Base-by-base conservation (phyloP, 2,888 invertebrate genomes). In the Limnephilus marmoratus region DNA sequence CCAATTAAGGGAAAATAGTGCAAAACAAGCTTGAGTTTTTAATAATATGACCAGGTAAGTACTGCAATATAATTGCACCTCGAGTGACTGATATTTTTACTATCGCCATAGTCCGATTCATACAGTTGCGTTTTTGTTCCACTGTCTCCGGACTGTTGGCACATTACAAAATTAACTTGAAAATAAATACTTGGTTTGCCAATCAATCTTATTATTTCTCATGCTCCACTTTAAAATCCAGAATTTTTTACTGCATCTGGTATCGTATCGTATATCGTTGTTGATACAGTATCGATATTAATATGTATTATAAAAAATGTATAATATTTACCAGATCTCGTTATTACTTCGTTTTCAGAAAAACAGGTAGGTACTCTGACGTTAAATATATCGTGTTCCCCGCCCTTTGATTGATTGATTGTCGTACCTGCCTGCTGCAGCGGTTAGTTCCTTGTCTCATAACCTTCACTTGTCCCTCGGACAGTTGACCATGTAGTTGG, bases 381-480 rank as follows among this genome's bases (percentile, higher is more conserved):
- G 5, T 68, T 24, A 68, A 68, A n/a, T 68, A 68, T 68, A 68
- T 68, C 24, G 68, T n/a, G 68, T 68, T 68, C 68, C 24, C 53
- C n/a, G 68, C 68, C n/a, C 68, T 68, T 68, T 68, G 68, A 68
- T 68, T 68, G 68, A 68, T 68, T 24, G 68, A n/a, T 68, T 24
- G 68, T 68, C 68, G 68, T 68, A 24, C 68, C n/a, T 9, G 53
- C 18, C 18, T 53, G 68, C 68, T 24, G 7, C 68, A 68, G 68
- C 24, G 68, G 24, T 68, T 68, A 68, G 68, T 68, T 68, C 68
- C 68, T 68, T 68, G 68, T 68, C 68, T 68, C 24, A 24, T 24
- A 68, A 68, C 68, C 68, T 68, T 68, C 68, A 68, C 68, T 68
- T 68, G 68, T 68, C 68, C 68, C 68, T 68, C 68, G 68, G 68